Conservation (phyloP, 2,113 vertebrate species). For the Chinchilla lanigera region DNA sequence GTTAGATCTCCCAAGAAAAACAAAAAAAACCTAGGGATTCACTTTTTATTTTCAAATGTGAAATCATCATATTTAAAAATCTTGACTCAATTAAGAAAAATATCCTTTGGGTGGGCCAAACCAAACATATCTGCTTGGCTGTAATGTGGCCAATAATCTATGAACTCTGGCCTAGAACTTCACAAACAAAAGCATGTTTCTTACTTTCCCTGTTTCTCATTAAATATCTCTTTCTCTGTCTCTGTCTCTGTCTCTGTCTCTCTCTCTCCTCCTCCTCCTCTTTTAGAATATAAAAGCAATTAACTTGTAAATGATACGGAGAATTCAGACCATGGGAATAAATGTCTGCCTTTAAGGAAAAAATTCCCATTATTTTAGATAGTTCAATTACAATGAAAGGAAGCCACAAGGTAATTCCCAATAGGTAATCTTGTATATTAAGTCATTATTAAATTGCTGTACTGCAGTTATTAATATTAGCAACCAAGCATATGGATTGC, state of each 20-base stretch:
- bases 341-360: neutral
- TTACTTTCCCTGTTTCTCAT: conserved; percentile 32
- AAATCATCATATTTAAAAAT: conserved; percentile 53
- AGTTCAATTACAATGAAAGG: neutral
- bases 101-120: neutral
- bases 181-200: conserved; percentile 40
- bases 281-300: neutral
- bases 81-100: conserved; percentile 18
- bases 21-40: neutral
- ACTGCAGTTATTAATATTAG: neutral
- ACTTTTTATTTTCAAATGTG: neutral
- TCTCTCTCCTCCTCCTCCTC: neutral
- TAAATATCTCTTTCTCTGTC: neutral
- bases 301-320: neutral
- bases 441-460: neutral
- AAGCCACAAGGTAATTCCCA: neutral
- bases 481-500: neutral
- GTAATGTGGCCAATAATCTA: neutral
- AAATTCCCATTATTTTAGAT: neutral
- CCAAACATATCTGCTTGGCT: neutral
- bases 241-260: neutral
- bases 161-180: neutral
- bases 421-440: neutral
- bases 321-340: neutral
- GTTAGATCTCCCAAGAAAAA: neutral